These are phyloP conservation scores for Papilio polytes DNA, from an alignment of 1,140 invertebrate genomes.

Conservation along the genomic window DNA sequence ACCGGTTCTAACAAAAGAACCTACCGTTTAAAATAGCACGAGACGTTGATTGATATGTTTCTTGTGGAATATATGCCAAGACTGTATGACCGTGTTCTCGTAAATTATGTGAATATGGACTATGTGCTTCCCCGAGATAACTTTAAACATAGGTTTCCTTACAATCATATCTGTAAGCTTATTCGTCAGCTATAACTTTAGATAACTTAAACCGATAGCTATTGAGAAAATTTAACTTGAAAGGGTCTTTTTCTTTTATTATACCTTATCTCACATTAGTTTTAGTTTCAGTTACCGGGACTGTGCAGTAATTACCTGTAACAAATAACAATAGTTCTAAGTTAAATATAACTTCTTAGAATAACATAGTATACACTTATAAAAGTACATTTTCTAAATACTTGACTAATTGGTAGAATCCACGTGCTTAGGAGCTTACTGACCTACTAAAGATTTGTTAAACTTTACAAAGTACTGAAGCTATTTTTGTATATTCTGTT, in stretches of 20 bases:
- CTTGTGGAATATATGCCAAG: background rate
- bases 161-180: background rate
- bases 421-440: background rate
- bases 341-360: background rate
- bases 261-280: background rate
- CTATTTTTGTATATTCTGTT: background rate
- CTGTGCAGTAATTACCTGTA: constrained; percentile 2
- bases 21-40: background rate
- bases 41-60: background rate
- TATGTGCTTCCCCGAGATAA: background rate
- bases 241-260: background rate
- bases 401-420: background rate
- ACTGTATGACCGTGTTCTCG: background rate
- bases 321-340: background rate
- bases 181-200: background rate
- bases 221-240: background rate
- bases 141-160: background rate
- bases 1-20: constrained; percentile 12
- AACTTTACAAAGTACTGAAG: too few relatives aligned
- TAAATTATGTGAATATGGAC: background rate
- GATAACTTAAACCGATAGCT: background rate
- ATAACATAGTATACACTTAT: background rate
- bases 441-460: too few relatives aligned
- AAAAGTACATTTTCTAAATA: background rate
- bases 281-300: background rate